A percentile compares a stretch with the other conserved stretches of the same genome.
phyloP scores from a whole-genome alignment of 2,113 vertebrate species.

The Eolophus roseicapilla region DNA sequence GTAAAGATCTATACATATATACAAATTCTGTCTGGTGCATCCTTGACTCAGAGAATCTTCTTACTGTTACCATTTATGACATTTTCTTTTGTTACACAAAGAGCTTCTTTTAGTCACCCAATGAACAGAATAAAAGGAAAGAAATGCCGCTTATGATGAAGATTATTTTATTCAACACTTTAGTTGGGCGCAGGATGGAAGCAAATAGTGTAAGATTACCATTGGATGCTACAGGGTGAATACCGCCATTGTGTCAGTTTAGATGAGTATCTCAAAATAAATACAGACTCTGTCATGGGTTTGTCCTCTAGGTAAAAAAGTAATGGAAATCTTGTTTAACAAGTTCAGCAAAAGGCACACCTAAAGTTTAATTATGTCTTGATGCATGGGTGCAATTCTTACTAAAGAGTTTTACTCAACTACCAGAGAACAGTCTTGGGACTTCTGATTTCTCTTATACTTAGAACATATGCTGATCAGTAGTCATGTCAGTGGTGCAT shows the following conservation, averaged over 20 bases:
- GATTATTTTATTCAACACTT: neutral
- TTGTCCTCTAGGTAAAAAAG: conserved; percentile 64
- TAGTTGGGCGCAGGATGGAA: neutral
- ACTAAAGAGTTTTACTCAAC: neutral
- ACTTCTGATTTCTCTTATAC: neutral
- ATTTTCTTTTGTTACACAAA: neutral
- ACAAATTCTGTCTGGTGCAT: neutral
- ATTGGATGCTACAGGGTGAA: conserved; percentile 22
- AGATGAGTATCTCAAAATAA: conserved; percentile 71
- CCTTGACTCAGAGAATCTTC: neutral
- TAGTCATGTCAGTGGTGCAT: neutral
- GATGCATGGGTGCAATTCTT: neutral
- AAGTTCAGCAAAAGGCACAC: conserved; percentile 69
- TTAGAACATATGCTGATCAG: neutral
- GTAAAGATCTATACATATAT: neutral
- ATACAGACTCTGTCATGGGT: conserved; percentile 65
- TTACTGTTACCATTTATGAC: neutral
- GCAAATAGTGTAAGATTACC: neutral
- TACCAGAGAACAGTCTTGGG: neutral
- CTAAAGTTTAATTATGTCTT: conserved; percentile 57
- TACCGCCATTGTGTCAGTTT: conserved; percentile 52
- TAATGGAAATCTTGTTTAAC: conserved; percentile 70
- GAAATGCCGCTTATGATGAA: neutral
- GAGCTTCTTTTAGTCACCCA: neutral
- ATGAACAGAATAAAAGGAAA: neutral